These are phyloP conservation scores for Microvelia longipes DNA, from an alignment of 1,140 invertebrate species.

Conservation along the genomic window DNA sequence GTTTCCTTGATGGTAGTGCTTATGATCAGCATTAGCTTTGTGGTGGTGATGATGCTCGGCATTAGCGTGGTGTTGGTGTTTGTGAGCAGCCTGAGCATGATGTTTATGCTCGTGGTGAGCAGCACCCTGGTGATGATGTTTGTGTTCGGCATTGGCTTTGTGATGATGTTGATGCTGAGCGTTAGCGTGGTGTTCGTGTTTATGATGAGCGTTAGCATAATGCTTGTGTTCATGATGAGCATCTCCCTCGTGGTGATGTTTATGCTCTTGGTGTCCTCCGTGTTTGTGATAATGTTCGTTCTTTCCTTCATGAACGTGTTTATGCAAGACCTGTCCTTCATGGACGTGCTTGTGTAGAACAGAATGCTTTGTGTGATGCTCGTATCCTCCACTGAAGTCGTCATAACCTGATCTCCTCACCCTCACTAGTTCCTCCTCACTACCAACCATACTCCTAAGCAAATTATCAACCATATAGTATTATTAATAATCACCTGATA, in stretches of 20 bases:
- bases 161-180: slow-evolving; percentile 7
- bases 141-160: not conserved
- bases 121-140: slow-evolving; percentile 3
- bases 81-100: not conserved
- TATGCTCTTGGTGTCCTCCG: slow-evolving; percentile 9
- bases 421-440: not conserved
- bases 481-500: not conserved
- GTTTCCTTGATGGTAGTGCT: not conserved
- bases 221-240: slow-evolving; percentile 14
- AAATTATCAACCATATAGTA: slow-evolving; percentile 2
- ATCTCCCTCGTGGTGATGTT: slow-evolving; percentile 12
- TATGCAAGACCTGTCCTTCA: slow-evolving; percentile 1
- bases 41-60: slow-evolving; percentile 23
- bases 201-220: slow-evolving; percentile 4
- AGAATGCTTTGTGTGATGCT: not conserved
- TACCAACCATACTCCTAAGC: slow-evolving; percentile 3
- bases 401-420: slow-evolving; percentile 3
- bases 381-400: not conserved
- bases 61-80: slow-evolving; percentile 15
- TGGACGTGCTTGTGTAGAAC: slow-evolving; percentile 3
- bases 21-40: slow-evolving; percentile 9
- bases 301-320: slow-evolving; percentile 9
- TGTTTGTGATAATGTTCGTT: slow-evolving; percentile 10
- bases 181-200: slow-evolving; percentile 8
- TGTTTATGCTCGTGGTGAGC: not conserved